Base-by-base conservation (phyloP, 1,140 invertebrate species). In the Cepaea nemoralis region DNA sequence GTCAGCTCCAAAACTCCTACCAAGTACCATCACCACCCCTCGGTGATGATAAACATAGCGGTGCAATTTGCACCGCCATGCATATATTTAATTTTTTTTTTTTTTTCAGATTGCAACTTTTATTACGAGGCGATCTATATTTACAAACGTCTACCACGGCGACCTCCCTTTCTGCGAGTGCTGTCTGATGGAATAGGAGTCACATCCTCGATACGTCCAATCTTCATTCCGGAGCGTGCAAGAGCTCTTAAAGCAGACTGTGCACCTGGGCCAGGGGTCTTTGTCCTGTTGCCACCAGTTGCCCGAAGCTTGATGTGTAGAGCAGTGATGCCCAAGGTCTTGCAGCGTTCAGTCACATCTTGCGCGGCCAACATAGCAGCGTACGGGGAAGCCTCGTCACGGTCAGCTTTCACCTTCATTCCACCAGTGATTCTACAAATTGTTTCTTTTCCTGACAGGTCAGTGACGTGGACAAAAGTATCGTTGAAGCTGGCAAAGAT, bases 291-390 rank as follows among this genome's bases (percentile, higher is more conserved):
- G 70, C 99, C 99, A 89, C 99, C 98, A 83, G 98, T 99, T 33
- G 98, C 98, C 89, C 99, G 94, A 75, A 99, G 93, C 92, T 99
- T 99, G 88, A 99, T 99, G 92, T 99, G 98, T 10, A 99, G 93
- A 31, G 99, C 98, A 84, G 96, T 99, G 88, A 99, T 99, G 45
- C 98, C 98, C 71, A 99, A 84, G 80, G 94, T 93, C 93, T 99
- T 99, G 92, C 98, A 99, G 90, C 98, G 98, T 92, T 99, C 99
- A 90, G 98, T 97, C 81, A 99, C 99, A 94, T 99, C 99, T 95
- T 99, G 98, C 85, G 98, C 98, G 90, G 99, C 99, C 93, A 99
- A 98, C 98, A 99, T 99, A 95, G 98, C 98, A 91, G 98, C 99
- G 90, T 99, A 99, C 24, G 99, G 99, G 40, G 98, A 99, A 87